phyloP scores from a whole-genome alignment of 2,888 invertebrate genomes.

The Cataglyphis livida region DNA sequence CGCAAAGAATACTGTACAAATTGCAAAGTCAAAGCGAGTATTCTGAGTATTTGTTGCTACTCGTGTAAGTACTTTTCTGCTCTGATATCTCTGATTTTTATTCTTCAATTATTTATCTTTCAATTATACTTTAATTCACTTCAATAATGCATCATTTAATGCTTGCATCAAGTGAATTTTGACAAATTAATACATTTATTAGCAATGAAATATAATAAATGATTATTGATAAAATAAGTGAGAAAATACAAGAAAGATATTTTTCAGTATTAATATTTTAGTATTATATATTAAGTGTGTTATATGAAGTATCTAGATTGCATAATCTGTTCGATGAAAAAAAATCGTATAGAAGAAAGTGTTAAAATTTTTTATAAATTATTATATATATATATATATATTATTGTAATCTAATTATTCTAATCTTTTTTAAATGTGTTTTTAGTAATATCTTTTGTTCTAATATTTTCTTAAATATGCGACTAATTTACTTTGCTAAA shows the following conservation, averaged over 20 bases:
- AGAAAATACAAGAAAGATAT: neutral
- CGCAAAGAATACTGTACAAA: neutral
- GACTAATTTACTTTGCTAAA: neutral
- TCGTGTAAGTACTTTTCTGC: neutral
- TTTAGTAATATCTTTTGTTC: neutral
- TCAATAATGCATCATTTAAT: neutral
- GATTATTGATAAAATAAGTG: neutral
- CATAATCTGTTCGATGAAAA: neutral
- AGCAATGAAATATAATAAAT: neutral
- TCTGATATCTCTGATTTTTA: neutral
- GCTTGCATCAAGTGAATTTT: neutral
- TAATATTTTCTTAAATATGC: neutral
- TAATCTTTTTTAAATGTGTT: neutral
- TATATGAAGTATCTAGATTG: neutral
- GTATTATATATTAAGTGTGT: neutral
- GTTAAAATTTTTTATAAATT: constrained; percentile 15
- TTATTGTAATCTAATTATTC: neutral
- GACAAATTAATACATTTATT: neutral
- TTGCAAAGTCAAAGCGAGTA: neutral
- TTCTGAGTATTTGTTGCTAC: neutral
- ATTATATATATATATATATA: too few relatives aligned
- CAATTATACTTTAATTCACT: neutral
- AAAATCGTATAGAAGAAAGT: constrained; percentile 9
- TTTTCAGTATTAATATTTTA: neutral
- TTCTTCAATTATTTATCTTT: neutral